Evolutionary conservation across 1,140 invertebrate species (phyloP), one percentile per base, ranked within the genome.

Genomic region (Meloidogyne floridensis): DNA sequence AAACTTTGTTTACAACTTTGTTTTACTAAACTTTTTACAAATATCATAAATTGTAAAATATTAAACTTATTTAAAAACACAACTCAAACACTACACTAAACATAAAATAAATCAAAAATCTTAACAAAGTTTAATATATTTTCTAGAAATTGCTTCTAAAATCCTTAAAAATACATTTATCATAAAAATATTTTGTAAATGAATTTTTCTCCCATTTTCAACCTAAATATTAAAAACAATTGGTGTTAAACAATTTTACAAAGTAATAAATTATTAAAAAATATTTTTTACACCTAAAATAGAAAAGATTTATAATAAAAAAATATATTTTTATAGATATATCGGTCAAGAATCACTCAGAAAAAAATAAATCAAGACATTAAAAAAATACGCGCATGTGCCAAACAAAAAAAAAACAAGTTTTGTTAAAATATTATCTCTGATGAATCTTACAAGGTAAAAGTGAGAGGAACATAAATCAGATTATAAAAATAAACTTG

Each of bases 261-360:
- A 32, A 47, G 47, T 47, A 47, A 47, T 47, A 47, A 47, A 47
- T 47, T 47, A 47, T 6, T 6, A 47, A 32, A 32, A 32, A 32
- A 32, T 32, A 32, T 32, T 32, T 32, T 32, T 32, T 32, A 47
- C 47, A 47, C 47, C 47, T 8, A 65, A 65, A 65, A 65, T 5
- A 65, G n/a, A 65, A 65, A 65, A 65, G n/a, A 65, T 5, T 15
- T n/a, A 65, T 65, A 65, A 65, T 65, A 65, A 65, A 65, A 65
- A n/a, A n/a, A 65, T n/a, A n/a, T n/a, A n/a, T 65, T 59, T 65
- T 65, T 15, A 65, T 7, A n/a, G n/a, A 65, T 65, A 65, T 65
- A 65, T 65, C 59, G 59, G 59, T 65, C 59, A 65, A 65, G 59
- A 65, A 65, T 65, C 59, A 65, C 15, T 65, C n/a, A n/a, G n/a